Base-by-base conservation (phyloP, 2,888 invertebrate species). In the Meloe dianella region DNA sequence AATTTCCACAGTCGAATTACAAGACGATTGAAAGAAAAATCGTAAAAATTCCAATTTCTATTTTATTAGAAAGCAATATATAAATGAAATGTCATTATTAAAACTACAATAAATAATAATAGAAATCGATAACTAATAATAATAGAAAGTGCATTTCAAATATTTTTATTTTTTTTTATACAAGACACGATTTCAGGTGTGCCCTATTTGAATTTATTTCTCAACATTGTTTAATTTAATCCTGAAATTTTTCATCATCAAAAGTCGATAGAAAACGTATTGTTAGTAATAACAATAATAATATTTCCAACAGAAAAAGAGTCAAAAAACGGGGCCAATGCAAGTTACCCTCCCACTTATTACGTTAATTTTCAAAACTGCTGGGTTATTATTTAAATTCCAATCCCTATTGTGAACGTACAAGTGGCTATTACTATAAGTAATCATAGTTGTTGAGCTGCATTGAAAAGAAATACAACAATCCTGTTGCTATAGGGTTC, bases 321-420 rank as follows among this genome's bases (percentile, higher is more conserved):
- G 9, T n/a, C 20, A 7, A 65, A 68, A 68, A 68, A 65, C 30
- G 62, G 41, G 59, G 68, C 65, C 63, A 61, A 63, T 47, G 47
- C 63, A 65, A 65, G 57, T 63, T 63, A 65, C 68, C 68, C 68
- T 65, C 65, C 82, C 78, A 78, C 76, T 79, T 77, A 81, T 82
- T 81, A 82, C 78, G 78, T 80, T 81, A 80, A 83, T 81, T 82
- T 79, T 77, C 78, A 75, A 81, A 81, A 77, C 77, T 78, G 77
- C 79, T 75, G 75, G 76, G 78, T 76, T 80, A 80, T 81, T 80
- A 82, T 82, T 83, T 82, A 82, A 82, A 83, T 83, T 82, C 82
- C 82, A 80, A 79, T 81, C 81, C 77, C 81, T 80, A 82, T 83
- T 83, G 82, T 82, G 78, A 79, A 74, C 74, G 74, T 74, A 73